Percentiles rank a stretch among this genome's conserved stretches.
These are phyloP conservation scores for Grantiella picta DNA, from an alignment of 2,113 vertebrate genomes.

Conservation along the genomic window DNA sequence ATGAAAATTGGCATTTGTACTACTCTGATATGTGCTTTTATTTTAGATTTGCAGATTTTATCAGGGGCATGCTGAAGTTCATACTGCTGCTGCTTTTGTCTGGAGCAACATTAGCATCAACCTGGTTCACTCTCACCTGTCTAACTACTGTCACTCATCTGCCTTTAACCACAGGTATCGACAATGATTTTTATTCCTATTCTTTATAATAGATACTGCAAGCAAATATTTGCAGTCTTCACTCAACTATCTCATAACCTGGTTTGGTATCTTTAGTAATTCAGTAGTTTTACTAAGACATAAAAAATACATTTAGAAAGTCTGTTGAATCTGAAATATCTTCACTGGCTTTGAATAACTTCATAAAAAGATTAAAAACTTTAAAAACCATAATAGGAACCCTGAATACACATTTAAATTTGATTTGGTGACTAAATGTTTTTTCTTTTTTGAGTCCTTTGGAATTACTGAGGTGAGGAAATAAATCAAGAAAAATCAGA, in stretches of 20 bases:
- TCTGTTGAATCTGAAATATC: background rate
- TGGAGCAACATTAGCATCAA: constrained; percentile 89
- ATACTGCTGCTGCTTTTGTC: constrained; percentile 94
- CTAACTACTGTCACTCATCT: constrained; percentile 88
- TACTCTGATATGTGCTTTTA: constrained; percentile 47
- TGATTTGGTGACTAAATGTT: background rate
- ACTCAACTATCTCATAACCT: background rate
- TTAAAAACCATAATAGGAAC: background rate
- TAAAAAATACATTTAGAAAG: background rate
- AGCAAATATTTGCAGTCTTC: background rate
- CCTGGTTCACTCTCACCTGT: constrained; percentile 97
- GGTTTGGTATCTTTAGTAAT: background rate
- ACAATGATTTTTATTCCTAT: background rate
- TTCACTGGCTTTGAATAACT: background rate
- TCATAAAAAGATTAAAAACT: background rate
- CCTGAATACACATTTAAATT: background rate
- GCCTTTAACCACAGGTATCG: constrained; percentile 89
- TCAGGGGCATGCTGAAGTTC: constrained; percentile 94
- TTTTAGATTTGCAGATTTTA: constrained; percentile 95
- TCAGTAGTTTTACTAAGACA: background rate
- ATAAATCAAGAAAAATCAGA: background rate
- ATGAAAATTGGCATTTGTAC: background rate
- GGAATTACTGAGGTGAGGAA: background rate
- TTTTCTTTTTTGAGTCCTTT: background rate
- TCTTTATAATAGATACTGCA: background rate